A percentile compares a stretch with the other conserved stretches of the same genome.
Evolutionary conservation across 1,140 invertebrate genomes (phyloP).

Genomic region (Euborellia annulipes): DNA sequence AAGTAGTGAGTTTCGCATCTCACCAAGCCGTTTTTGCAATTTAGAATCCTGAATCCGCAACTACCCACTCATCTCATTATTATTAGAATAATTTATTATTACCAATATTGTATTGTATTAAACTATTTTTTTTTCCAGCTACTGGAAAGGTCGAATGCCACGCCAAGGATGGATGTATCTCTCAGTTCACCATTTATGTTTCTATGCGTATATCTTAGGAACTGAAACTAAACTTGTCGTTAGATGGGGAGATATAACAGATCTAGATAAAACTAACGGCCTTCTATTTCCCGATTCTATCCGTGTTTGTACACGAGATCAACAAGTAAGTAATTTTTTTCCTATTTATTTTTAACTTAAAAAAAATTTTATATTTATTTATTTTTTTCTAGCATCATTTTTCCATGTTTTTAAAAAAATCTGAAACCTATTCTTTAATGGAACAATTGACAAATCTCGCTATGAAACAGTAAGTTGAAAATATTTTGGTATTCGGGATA

Average conservation of each 20-base stretch:
- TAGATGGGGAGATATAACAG: constrained; percentile 64
- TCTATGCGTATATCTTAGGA: constrained; percentile 88
- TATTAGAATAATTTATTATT: constrained; percentile 10
- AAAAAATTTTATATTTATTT: constrained; percentile 9
- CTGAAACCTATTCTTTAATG: constrained; percentile 81
- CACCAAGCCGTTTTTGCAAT: constrained; percentile 31
- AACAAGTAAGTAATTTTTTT: constrained; percentile 32
- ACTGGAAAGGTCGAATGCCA: constrained; percentile 82
- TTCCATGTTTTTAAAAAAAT: constrained; percentile 76
- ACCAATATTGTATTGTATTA: constrained; percentile 11
- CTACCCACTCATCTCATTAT: constrained; percentile 6
- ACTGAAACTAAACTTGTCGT: constrained; percentile 77
- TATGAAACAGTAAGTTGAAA: constrained; percentile 69
- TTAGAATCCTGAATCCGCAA: too few species aligned
- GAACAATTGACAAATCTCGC: constrained; percentile 92
- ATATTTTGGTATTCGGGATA: too few species aligned
- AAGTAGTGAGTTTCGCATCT: too few species aligned
- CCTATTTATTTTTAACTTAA: not conserved
- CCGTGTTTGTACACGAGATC: constrained; percentile 63
- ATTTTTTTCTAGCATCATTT: constrained; percentile 56
- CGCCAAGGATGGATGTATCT: constrained; percentile 92
- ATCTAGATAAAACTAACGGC: constrained; percentile 57
- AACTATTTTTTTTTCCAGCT: constrained; percentile 51
- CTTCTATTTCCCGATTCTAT: constrained; percentile 76
- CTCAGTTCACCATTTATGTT: constrained; percentile 88